Base-by-base conservation (phyloP, 2,888 invertebrate genomes). In the Agapostemon virescens region DNA sequence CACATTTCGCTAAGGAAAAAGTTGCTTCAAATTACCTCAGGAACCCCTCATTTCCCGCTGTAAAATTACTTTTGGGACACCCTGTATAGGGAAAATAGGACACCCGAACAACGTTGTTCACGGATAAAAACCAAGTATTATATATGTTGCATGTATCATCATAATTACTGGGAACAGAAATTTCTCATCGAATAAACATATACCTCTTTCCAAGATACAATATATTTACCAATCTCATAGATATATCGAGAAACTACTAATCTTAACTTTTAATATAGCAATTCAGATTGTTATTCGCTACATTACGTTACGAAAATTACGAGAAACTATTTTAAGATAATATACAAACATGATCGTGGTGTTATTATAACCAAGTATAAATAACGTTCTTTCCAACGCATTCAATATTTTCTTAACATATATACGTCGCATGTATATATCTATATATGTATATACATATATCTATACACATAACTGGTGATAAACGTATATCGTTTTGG, bases 91-190 rank as follows among this genome's bases (percentile, higher is more conserved):
- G n/a, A n/a, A n/a, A n/a, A n/a, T n/a, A n/a, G n/a, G n/a, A n/a
- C n/a, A n/a, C n/a, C 3, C 6, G 11, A 13, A 55, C 49, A 38
- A 49, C 52, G 61, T 49, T 55, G 23, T 76, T 71, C 66, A 81
- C 52, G 73, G 69, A 71, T 49, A 55, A 67, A n/a, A 72, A 13
- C 20, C 0, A 40, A 58, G n/a, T n/a, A 49, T n/a, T n/a, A 71
- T 61, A 38, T 80, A 80, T 81, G 72, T 72, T 81, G 58, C 36
- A 64, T 72, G 61, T 30, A 61, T 61, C 4, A 36, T 11, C 36
- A 36, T 63, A 63, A 49, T 49, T 49, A n/a, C n/a, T 49, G 49
- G n/a, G n/a, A 11, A 49, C 49, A n/a, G 49, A 49, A n/a, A 49
- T 49, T 49, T 49, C n/a, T n/a, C 49, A 49, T 49, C n/a, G 2